Percentiles rank a stretch among this genome's conserved stretches.
phyloP scores from a whole-genome alignment of 2,797 vertebrate genomes.

The Serranus cabrilla region DNA sequence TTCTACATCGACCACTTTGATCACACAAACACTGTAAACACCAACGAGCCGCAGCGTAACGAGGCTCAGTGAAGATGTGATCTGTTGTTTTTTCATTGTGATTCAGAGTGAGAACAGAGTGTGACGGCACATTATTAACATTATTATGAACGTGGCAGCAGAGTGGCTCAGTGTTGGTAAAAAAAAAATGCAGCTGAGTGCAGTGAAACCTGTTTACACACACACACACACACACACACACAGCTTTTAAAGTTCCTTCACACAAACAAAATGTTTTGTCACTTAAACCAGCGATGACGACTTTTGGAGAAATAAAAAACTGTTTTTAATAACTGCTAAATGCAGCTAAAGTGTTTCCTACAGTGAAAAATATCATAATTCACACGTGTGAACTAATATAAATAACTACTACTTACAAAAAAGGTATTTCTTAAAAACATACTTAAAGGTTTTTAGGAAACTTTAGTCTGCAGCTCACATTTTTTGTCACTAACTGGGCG shows the following conservation, averaged over 20 bases:
- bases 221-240: background rate
- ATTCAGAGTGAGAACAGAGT: background rate
- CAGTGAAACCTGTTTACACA: conserved; percentile 19
- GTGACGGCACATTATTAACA: background rate
- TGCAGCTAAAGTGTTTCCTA: background rate
- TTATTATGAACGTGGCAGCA: conserved; percentile 1
- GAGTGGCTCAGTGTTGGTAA: conserved; percentile 43
- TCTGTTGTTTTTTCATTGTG: background rate
- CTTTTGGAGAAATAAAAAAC: background rate
- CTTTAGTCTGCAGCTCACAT: background rate
- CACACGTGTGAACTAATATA: background rate
- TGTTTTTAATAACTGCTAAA: background rate
- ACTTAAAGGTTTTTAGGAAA: background rate
- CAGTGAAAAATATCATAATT: background rate
- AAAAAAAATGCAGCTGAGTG: conserved; percentile 21
- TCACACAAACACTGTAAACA: conserved; percentile 55
- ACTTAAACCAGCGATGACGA: conserved; percentile 33
- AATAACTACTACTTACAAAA: background rate
- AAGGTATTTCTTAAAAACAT: background rate
- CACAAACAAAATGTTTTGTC: conserved; percentile 11
- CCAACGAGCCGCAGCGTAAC: conserved; percentile 31
- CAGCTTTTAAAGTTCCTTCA: conserved; percentile 2
- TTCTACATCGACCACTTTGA: conserved; percentile 37
- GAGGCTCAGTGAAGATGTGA: conserved; percentile 1
- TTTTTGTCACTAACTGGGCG: background rate